Conservation (phyloP, 2,797 vertebrate species). For the Ibycter americanus region DNA sequence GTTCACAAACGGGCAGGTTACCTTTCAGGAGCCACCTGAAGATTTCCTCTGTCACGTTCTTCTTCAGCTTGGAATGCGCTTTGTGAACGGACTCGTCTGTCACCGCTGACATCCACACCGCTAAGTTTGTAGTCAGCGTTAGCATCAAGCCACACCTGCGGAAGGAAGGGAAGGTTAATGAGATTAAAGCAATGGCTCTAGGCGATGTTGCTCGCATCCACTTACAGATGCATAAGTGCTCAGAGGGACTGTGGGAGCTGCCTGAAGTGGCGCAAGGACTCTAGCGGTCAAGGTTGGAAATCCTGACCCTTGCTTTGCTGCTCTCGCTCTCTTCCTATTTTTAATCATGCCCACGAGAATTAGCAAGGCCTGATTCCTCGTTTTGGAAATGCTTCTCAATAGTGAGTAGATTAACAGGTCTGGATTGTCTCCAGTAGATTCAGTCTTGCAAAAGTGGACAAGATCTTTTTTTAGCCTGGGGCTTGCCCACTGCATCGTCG, state of each 20-base stretch:
- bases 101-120: constrained; percentile 90
- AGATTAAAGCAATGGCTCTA: background rate
- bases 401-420: background rate
- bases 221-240: background rate
- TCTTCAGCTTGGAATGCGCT: constrained; percentile 70
- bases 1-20: background rate
- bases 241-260: background rate
- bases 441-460: background rate
- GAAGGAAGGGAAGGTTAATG: background rate
- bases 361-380: background rate
- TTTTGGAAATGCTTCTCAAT: background rate
- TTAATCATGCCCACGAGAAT: background rate
- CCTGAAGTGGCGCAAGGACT: background rate
- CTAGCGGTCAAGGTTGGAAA: background rate
- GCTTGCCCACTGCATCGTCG: background rate
- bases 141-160: constrained; percentile 91
- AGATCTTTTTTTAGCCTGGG: background rate
- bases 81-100: constrained; percentile 91
- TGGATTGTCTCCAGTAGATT: background rate
- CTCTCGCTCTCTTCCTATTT: background rate
- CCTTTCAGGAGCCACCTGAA: constrained; percentile 53
- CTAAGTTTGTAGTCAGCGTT: constrained; percentile 87
- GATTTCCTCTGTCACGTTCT: constrained; percentile 46
- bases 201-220: background rate
- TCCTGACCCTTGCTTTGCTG: background rate